Evolutionary conservation across 2,113 vertebrate species (phyloP), one percentile per base, ranked within the genome.

Genomic region (Cichladusa arquata): DNA sequence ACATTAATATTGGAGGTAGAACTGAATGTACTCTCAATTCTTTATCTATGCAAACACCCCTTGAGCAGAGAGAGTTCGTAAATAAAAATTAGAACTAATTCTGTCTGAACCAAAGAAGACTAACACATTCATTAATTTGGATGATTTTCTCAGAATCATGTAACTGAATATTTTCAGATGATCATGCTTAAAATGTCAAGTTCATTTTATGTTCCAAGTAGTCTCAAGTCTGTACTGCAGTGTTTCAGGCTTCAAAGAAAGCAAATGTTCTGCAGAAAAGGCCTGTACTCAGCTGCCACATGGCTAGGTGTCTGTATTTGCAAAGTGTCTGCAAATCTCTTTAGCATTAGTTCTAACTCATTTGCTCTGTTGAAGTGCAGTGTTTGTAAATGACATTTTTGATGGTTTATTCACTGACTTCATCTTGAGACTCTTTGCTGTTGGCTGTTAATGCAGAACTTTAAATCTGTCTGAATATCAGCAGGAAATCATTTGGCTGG

Each of bases 321-420:
- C 48, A 51, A 71, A 84, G 47, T 53, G 20, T 65, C 93, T 91
- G 78, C 79, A 65, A 82, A 79, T 77, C 54, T 93, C 73, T 88
- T 51, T 25, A 34, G 53, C 64, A 71, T 85, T 82, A 86, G 66
- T 94, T 85, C 61, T 81, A 78, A 78, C 64, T 71, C 77, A 25
- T 81, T 82, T 92, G 9, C 60, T 90, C 48, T 72, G 71, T 57
- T 86, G 67, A 83, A 95, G 15, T 45, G 64, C 18, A 48, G 44
- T 77, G 66, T 95, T 96, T 90, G 42, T 62, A 90, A 94, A 67
- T 86, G 47, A 86, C 65, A 28, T 85, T 88, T 92, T 61, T 73
- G 56, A 36, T 85, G 62, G 33, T 77, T 90, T 93, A 58, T 60
- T 96, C 85, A 62, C 48, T 62, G 84, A 64, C 64, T 91, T 90